Evolutionary conservation across 2,797 vertebrate genomes (phyloP), one percentile per base, ranked within the genome.

Genomic region (Lemur catta): DNA sequence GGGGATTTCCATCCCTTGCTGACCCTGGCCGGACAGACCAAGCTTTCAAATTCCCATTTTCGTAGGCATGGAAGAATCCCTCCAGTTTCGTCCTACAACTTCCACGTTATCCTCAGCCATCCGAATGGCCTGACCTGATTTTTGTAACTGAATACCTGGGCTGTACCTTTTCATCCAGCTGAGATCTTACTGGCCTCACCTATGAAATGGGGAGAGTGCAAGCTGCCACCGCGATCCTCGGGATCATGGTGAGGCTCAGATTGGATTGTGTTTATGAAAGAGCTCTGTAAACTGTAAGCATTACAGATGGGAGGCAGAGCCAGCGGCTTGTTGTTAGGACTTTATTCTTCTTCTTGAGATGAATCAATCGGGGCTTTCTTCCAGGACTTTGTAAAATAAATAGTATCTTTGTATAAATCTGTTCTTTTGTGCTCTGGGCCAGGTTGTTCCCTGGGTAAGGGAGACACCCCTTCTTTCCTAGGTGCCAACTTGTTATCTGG

Each of bases 331-430:
- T 94, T 55, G 18, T 59, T 61, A 85, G 74, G 55, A 72, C 92
- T 71, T 92, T 43, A 46, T 94, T 85, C n/a, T 94, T 89, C 57
- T 87, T 80, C 74, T 35, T 55, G 78, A 87, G 92, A 88, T 92
- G 65, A 89, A 30, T 86, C 78, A 41, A 0, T 30, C 0, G 0
- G 33, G 59, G 71, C 79, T 89, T 91, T 57, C 38, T 76, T 94
- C 74, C 38, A 48, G 82, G 86, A 80, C 63, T 85, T 94, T 80
- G 48, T 74, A 93, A 71, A 92, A 92, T 93, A 93, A 95, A 95
- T 18, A 85, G 30, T 80, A 72, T 84, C 84, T 90, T 95, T 90
- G 67, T 87, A 67, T 41, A 74, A 43, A 67, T 67, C 63, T 0
- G 2, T 75, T 80, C 52, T 80, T 95, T 92, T 96, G 93, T 95